Base-by-base conservation (phyloP, 1,140 invertebrate species). In the Papilio dardanus region DNA sequence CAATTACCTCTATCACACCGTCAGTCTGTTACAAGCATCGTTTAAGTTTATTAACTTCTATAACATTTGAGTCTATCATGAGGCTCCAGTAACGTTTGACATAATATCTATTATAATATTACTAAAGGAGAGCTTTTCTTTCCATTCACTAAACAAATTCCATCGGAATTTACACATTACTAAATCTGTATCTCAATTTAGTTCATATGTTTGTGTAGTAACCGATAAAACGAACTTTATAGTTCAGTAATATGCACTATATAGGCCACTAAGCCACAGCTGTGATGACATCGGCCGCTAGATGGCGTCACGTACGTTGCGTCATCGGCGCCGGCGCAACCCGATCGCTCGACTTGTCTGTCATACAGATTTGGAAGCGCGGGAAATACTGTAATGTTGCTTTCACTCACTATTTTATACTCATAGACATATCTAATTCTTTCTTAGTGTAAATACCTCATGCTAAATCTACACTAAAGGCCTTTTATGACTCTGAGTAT, bases 251-350 rank as follows among this genome's bases (percentile, higher is more conserved):
- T 50, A 54, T 24, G 24, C 10, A 28, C 10, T 62, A 62, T 62
- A 62, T 62, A 62, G 54, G 54, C 54, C 54, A 62, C 35, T 35
- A 69, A 69, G 67, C 40, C 71, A 30, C 71, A 73, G 28, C 40
- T 73, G 28, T 73, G 40, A 50, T 42, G 62, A 67, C 46, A 75
- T 77, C 46, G 30, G 62, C 33, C 67, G 66, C 62, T 30, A 75
- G 71, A 73, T 77, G 71, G 76, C 46, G 65, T 76, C 66, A 67
- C 58, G 40, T 76, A 62, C 62, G 76, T 81, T 80, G 79, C 81
- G 83, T 80, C 79, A 82, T 77, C 75, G 81, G 82, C 84, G 82
- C 80, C 79, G 79, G 77, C 81, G 83, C 77, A 85, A 79, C 75
- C 82, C 86, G 83, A 84, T 86, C 84, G 87, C 75, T 82, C 81